phyloP scores from a whole-genome alignment of 2,113 vertebrate genomes.

The Rana temporaria region DNA sequence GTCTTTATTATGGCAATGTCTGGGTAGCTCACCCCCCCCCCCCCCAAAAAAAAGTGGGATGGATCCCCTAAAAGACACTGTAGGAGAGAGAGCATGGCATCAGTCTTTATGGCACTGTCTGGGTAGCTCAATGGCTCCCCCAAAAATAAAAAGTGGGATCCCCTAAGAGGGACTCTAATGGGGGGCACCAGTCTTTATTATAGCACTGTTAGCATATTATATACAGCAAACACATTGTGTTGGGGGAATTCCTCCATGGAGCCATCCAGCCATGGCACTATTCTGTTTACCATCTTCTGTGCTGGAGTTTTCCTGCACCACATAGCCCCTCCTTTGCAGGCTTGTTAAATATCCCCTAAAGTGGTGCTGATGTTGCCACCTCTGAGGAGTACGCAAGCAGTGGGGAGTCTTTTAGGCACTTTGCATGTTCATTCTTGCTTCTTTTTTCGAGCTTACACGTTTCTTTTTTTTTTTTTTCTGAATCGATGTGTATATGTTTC shows the following conservation, averaged over 20 bases:
- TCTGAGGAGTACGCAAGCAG: not conserved
- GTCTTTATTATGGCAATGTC: too few relatives aligned
- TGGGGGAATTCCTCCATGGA: too few relatives aligned
- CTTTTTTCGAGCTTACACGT: not conserved
- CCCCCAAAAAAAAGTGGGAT: too few relatives aligned
- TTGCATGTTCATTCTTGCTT: not conserved
- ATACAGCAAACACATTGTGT: too few relatives aligned
- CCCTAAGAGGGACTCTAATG: not conserved
- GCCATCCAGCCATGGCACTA: too few relatives aligned
- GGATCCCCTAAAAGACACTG: too few relatives aligned
- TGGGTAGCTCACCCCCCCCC: too few relatives aligned
- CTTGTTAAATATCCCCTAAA: slow-evolving; percentile 38
- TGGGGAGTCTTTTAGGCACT: slow-evolving; percentile 1
- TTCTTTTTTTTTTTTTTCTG: too few relatives aligned
- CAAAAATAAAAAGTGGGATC: slow-evolving; percentile 30
- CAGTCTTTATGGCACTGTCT: too few relatives aligned
- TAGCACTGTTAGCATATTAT: too few relatives aligned
- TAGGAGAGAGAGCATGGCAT: too few relatives aligned
- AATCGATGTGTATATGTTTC: not conserved
- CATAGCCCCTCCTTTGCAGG: slow-evolving; percentile 50
- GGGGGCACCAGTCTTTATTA: too few relatives aligned
- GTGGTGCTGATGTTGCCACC: slow-evolving; percentile 29
- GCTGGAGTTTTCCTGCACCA: slow-evolving; percentile 19
- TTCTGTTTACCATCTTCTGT: not conserved
- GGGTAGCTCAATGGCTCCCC: not conserved